Conservation (phyloP, 1,140 invertebrate species). For the Prorops nasuta region DNA sequence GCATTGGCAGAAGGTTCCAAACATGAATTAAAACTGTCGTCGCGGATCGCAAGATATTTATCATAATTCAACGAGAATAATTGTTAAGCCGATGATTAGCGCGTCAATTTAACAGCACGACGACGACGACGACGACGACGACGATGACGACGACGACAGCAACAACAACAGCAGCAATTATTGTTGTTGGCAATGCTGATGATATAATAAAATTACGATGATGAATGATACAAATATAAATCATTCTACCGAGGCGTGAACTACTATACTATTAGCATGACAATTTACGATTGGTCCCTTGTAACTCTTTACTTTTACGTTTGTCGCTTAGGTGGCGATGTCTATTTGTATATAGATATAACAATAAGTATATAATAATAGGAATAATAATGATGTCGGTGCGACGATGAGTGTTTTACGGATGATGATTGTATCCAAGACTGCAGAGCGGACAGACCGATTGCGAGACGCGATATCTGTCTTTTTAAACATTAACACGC, state of each 20-base stretch:
- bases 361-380: conserved; percentile 15
- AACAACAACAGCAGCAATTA: conserved; percentile 1
- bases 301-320: conserved; percentile 39
- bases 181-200: conserved; percentile 17
- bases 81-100: too few species aligned
- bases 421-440: conserved; percentile 20
- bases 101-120: background rate
- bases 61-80: background rate
- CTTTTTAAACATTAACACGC: too few species aligned
- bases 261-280: conserved; percentile 43
- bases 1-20: conserved; percentile 33
- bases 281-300: conserved; percentile 44
- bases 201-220: conserved; percentile 5
- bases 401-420: conserved; percentile 21
- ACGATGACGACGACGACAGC: conserved; percentile 9
- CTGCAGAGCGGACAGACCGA: conserved; percentile 20
- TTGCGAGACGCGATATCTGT: conserved; percentile 16
- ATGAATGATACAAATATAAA: conserved; percentile 17
- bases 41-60: background rate
- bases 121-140: background rate
- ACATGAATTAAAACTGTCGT: conserved; percentile 33
- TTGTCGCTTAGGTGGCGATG: conserved; percentile 34
- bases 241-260: conserved; percentile 36
- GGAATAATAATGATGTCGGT: conserved; percentile 14
- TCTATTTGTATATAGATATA: conserved; percentile 39